Conservation (phyloP, 1,140 invertebrate genomes). For the Onthophagus taurus region DNA sequence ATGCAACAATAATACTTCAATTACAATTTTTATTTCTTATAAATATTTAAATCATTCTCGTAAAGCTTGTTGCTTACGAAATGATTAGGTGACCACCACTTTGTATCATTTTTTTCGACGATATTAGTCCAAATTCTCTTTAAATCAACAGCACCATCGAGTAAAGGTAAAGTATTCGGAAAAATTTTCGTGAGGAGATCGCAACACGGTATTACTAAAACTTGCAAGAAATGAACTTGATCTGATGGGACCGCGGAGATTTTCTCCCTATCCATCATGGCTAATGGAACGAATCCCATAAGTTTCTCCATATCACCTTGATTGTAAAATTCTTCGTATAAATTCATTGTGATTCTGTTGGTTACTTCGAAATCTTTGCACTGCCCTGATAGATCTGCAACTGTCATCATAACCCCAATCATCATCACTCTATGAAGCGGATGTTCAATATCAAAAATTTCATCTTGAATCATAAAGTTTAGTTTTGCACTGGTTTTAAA, state of each 20-base stretch:
- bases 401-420: constrained; percentile 44
- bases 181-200: too few species aligned
- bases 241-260: constrained; percentile 39
- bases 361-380: constrained; percentile 42
- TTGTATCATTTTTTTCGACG: too few species aligned
- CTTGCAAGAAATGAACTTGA: constrained; percentile 42
- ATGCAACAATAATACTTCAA: too few species aligned
- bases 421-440: constrained; percentile 35
- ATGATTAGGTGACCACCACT: too few species aligned
- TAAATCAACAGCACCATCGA: too few species aligned
- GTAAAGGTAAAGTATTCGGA: too few species aligned
- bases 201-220: constrained; percentile 41
- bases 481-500: constrained; percentile 38
- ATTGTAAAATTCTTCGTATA: constrained; percentile 33
- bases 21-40: too few species aligned
- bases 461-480: constrained; percentile 34
- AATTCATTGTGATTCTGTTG: constrained; percentile 36
- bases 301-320: constrained; percentile 41
- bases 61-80: too few species aligned
- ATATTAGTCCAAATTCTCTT: too few species aligned
- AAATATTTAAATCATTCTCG: too few species aligned
- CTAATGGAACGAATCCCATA: constrained; percentile 40
- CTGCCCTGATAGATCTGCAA: constrained; percentile 41
- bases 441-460: constrained; percentile 35
- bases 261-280: constrained; percentile 43